Base-by-base conservation (phyloP, 2,888 invertebrate genomes). In the Brenthis hecate region DNA sequence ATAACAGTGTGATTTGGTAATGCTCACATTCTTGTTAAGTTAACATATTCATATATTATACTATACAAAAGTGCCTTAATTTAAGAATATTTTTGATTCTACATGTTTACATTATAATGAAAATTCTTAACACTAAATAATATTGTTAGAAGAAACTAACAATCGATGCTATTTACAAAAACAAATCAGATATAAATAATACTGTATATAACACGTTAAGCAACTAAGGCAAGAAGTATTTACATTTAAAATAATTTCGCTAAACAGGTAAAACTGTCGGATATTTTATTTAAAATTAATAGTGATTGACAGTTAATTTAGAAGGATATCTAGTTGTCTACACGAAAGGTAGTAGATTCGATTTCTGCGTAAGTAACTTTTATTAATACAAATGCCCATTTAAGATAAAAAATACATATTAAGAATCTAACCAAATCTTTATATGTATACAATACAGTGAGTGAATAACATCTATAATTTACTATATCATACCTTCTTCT, bases 1-100 rank as follows among this genome's bases (percentile, higher is more conserved):
- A 73, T 76, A 82, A 84, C 81, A 81, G 74, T 82, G 81, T 80
- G 84, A 83, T 88, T 88, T 88, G 88, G 86, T 88, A 88, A 85
- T 79, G 77, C 77, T 81, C 79, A 80, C 79, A 78, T 75, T 75
- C 75, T 76, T 74, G 75, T 73, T 72, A 73, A 69, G 68, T 66
- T 69, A 66, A 71, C 58, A 58, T 64, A 69, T 19, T 65, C 62
- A 65, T 73, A 69, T 71, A 43, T 43, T 43, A 43, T 43, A 43
- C 36, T 77, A 72, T 72, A 76, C 62, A 75, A 74, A 70, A 73
- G 75, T 69, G 66, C 55, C 71, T 71, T 58, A 60, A 28, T 56
- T 56, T 36, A 60, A 56, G 16, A 16, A 72, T 68, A 63, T 43
- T 62, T 68, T 70, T 73, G 55, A 73, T 67, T 61, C 57, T 72